These are phyloP conservation scores for Tachuris rubrigastra DNA, from an alignment of 2,113 vertebrate species.

Conservation along the genomic window DNA sequence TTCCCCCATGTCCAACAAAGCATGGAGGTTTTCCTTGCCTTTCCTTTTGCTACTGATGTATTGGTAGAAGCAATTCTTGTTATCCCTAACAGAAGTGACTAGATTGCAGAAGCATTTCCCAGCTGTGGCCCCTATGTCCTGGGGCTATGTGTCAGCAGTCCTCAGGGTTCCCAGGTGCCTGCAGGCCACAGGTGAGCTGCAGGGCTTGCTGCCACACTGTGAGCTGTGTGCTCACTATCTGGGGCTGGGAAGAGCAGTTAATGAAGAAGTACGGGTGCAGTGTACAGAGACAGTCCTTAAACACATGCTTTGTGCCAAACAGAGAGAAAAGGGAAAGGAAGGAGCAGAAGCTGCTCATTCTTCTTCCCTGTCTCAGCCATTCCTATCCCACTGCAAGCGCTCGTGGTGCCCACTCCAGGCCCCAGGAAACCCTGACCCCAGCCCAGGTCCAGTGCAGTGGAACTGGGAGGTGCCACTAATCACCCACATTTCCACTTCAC, in stretches of 20 bases:
- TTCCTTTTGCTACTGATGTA: no score
- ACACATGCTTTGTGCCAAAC: fast-evolving
- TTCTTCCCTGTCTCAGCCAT: not conserved
- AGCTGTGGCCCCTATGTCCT: not conserved
- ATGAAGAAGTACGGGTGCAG: fast-evolving
- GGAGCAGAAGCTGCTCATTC: not conserved
- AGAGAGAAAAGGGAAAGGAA: not conserved
- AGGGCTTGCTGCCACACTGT: not conserved
- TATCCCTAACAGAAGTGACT: no score
- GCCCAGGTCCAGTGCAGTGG: fast-evolving
- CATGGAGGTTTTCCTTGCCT: no score
- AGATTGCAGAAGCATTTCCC: not conserved
- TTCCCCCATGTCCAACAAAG: no score
- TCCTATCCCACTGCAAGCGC: fast-evolving
- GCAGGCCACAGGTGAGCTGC: not conserved
- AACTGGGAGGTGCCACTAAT: not conserved
- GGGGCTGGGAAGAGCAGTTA: not conserved
- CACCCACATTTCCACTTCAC: not conserved
- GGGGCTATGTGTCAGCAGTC: not conserved
- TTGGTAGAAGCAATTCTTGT: no score
- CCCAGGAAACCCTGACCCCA: not conserved
- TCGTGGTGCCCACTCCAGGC: fast-evolving
- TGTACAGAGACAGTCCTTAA: not conserved
- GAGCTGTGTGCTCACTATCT: not conserved
- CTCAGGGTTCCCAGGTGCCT: not conserved